These are phyloP conservation scores for Formica selysi DNA, from an alignment of 1,140 invertebrate genomes.

Conservation along the genomic window DNA sequence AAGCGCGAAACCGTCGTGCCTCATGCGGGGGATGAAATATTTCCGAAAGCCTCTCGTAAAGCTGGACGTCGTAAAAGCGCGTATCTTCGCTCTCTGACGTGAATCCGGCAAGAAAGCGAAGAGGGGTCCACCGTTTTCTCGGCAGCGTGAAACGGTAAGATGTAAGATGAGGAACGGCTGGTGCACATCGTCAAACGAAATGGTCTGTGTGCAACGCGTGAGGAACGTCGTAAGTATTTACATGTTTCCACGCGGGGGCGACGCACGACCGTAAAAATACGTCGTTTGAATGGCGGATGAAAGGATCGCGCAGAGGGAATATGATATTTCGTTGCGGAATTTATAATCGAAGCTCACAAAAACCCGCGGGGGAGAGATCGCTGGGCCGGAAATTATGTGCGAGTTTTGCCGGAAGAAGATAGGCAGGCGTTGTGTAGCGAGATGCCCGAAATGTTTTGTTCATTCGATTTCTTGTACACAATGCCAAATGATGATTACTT, in stretches of 20 bases:
- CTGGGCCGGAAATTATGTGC: constrained; percentile 60
- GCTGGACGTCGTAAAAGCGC: constrained; percentile 79
- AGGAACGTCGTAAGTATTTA: constrained; percentile 70
- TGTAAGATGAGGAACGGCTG: constrained; percentile 62
- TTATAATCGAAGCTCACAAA: constrained; percentile 68
- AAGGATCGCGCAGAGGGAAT: constrained; percentile 59
- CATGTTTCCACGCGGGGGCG: constrained; percentile 60
- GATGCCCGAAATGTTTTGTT: neutral
- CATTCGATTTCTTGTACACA: neutral
- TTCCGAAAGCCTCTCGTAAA: constrained; percentile 78
- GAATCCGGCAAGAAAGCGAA: constrained; percentile 4
- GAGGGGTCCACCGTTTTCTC: constrained; percentile 19
- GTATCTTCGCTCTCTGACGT: constrained; percentile 70
- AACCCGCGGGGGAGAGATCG: constrained; percentile 12
- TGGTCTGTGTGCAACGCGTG: constrained; percentile 66
- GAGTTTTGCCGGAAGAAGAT: constrained; percentile 19
- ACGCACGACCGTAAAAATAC: constrained; percentile 67
- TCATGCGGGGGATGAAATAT: constrained; percentile 70
- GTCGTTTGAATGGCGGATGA: constrained; percentile 61
- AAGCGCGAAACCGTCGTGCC: constrained; percentile 20
- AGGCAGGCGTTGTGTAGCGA: neutral
- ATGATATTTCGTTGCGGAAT: constrained; percentile 68
- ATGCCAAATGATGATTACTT: neutral
- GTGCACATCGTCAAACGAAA: constrained; percentile 76
- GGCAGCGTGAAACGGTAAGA: constrained; percentile 34